Evolutionary conservation across 2,797 vertebrate genomes (phyloP).

Genomic region (Kryptopterus vitreolus): DNA sequence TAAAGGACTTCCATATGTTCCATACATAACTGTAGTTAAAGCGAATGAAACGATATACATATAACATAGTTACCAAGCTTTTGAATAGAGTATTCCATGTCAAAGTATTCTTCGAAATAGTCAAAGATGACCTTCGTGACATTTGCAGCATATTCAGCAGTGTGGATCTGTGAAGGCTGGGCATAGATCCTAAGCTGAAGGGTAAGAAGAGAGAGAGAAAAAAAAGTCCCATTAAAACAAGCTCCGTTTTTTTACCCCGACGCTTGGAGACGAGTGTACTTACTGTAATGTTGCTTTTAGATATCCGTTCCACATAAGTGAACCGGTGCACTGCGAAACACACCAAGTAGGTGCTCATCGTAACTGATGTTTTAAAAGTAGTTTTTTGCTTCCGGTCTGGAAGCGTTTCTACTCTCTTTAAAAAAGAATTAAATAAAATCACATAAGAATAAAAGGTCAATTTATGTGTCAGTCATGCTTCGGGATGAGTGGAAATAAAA

Average conservation of each 20-base stretch:
- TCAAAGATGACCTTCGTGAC: conserved; percentile 84
- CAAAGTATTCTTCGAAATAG: conserved; percentile 90
- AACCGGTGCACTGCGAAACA: conserved; percentile 95
- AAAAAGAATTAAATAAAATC: too few relatives aligned
- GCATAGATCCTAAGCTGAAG: conserved; percentile 86
- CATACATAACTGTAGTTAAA: neutral
- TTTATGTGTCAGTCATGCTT: neutral
- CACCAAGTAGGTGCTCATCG: conserved; percentile 98
- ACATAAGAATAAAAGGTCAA: conserved; percentile 13
- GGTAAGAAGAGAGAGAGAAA: neutral
- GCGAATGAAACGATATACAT: neutral
- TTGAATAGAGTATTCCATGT: conserved; percentile 83
- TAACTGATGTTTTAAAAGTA: conserved; percentile 81
- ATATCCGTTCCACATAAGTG: conserved; percentile 51
- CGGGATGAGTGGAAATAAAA: neutral
- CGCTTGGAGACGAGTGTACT: conserved; percentile 64
- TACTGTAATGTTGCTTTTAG: conserved; percentile 78
- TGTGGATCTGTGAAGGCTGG: conserved; percentile 80
- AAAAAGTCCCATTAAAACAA: neutral
- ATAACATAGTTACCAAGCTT: conserved; percentile 81
- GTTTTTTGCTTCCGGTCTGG: conserved; percentile 69
- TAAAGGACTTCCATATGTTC: neutral
- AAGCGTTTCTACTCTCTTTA: conserved; percentile 55
- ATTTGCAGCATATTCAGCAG: conserved; percentile 84
- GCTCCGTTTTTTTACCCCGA: neutral